Base-by-base conservation (phyloP, 2,113 vertebrate species). In the Plecturocebus donacophilus region DNA sequence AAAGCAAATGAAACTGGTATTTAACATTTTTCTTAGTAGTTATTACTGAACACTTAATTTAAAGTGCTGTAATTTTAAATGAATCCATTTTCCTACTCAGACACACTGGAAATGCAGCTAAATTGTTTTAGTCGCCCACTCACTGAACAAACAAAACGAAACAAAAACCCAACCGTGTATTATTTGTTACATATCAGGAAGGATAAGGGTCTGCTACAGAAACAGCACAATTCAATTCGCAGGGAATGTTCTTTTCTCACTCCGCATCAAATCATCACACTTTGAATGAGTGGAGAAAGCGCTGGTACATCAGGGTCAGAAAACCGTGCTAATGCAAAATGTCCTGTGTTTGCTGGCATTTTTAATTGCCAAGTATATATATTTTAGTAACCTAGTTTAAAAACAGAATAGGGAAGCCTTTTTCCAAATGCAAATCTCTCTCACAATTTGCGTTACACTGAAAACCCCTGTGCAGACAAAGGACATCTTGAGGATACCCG, bases 11-110 rank as follows among this genome's bases (percentile, higher is more conserved):
- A 97, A 98, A 97, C 87, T 95, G 52, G 88, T 87, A n/a, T 23
- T 92, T 98, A 96, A 96, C 77, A 13, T n/a, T 84, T 92, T 92
- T 95, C 89, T 94, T 93, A 90, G 73, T 95, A 97, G 97, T 95
- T 27, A 56, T 68, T 95, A 80, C 85, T 96, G 87, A 97, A 90
- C 76, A 87, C 86, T 64, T 98, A 52, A 84, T 87, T 97, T 88
- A 92, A 86, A 70, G 68, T 16, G 76, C 93, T 93, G 45, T 85
- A 95, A 79, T 97, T 98, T 94, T 81, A 95, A 97, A 94, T 90
- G 73, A 87, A 77, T 95, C 95, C 85, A 97, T 98, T 97, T 87
- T 61, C 38, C 52, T 95, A 75, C 76, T 97, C 96, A 95, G 92
- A 93, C 71, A 52, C 58, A 17, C 90, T 93, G 90, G 71, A 97